phyloP scores from a whole-genome alignment of 2,113 vertebrate genomes.

The Sebastes fasciatus region DNA sequence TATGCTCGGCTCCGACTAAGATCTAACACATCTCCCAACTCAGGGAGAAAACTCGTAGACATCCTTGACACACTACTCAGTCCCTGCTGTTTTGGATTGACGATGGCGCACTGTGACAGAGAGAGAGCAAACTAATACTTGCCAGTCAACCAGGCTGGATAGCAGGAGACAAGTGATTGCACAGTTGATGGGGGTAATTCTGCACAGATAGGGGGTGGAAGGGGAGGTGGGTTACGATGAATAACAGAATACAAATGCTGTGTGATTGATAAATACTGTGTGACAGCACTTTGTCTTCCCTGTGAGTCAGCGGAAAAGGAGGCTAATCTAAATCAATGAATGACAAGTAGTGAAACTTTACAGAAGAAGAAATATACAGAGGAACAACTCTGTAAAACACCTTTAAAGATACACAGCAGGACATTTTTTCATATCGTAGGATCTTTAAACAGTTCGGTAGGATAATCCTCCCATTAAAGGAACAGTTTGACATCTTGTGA shows the following conservation, averaged over 20 bases:
- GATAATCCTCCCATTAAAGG: neutral
- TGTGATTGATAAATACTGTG: constrained; percentile 49
- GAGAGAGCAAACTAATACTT: constrained; percentile 50
- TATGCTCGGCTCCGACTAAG: constrained; percentile 40
- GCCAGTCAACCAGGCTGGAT: constrained; percentile 56
- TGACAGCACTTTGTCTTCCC: constrained; percentile 30
- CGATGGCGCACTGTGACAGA: constrained; percentile 43
- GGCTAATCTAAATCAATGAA: constrained; percentile 12
- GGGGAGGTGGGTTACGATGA: constrained; percentile 9
- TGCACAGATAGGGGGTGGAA: constrained; percentile 28
- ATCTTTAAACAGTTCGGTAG: neutral
- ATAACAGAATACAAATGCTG: constrained; percentile 48
- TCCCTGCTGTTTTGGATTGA: constrained; percentile 63
- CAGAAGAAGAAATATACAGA: neutral
- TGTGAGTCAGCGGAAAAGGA: constrained; percentile 7
- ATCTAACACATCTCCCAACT: constrained; percentile 47
- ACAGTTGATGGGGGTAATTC: constrained; percentile 60
- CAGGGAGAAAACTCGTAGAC: constrained; percentile 61
- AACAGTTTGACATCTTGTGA: neutral
- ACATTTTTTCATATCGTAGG: neutral
- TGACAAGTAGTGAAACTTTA: constrained; percentile 41
- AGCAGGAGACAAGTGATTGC: constrained; percentile 58
- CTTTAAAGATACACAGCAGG: neutral
- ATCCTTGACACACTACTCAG: constrained; percentile 49
- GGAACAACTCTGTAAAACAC: neutral